phyloP scores from a whole-genome alignment of 1,140 invertebrate genomes.

The Trachymyrmex septentrionalis region DNA sequence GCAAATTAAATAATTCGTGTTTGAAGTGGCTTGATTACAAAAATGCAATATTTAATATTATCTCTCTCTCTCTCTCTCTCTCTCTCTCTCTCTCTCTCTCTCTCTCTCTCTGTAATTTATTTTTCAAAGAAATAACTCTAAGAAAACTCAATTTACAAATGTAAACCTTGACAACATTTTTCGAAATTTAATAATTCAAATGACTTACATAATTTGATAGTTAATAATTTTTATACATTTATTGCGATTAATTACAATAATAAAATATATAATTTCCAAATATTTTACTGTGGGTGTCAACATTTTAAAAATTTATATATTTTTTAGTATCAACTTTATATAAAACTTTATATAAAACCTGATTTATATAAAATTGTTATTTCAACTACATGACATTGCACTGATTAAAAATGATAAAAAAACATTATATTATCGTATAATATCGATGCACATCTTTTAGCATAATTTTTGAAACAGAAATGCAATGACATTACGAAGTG shows the following conservation, averaged over 20 bases:
- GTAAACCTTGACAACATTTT: neutral
- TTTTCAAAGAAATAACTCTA: neutral
- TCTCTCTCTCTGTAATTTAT: neutral
- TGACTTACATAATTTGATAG: neutral
- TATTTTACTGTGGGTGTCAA: neutral
- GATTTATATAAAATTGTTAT: neutral
- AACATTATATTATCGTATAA: neutral
- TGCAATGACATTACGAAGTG: neutral
- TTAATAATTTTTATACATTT: too few species aligned
- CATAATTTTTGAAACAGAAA: neutral
- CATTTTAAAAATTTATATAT: neutral
- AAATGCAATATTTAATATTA: neutral
- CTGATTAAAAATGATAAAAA: neutral
- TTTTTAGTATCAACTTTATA: neutral
- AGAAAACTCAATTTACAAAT: neutral
- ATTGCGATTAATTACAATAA: too few species aligned
- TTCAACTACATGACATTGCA: neutral
- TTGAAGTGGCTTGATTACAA: neutral
- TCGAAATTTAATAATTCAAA: neutral
- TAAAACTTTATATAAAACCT: neutral
- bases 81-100: neutral
- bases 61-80: neutral
- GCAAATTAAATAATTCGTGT: slow-evolving; percentile 2
- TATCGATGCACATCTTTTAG: neutral
- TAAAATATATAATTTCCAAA: neutral